Conservation (phyloP, 2,113 vertebrate species). For the Ursus arctos region DNA sequence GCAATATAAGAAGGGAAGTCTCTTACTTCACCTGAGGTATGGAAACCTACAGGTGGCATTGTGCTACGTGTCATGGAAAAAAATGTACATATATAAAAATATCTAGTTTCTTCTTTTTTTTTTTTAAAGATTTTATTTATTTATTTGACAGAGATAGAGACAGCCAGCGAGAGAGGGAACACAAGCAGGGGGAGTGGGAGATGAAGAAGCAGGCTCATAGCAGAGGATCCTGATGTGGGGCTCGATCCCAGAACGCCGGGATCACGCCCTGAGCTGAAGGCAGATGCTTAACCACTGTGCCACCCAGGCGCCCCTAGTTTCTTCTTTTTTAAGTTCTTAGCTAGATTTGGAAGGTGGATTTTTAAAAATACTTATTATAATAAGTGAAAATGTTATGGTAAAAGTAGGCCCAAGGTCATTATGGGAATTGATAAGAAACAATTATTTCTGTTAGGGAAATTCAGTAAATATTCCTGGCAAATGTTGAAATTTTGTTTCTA, state of each 20-base stretch:
- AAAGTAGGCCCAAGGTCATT: not conserved
- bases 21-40: not conserved
- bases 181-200: no score
- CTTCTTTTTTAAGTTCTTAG: not conserved
- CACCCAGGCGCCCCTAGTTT: not conserved
- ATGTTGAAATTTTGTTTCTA: not conserved
- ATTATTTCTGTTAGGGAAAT: not conserved
- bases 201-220: no score
- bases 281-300: no score
- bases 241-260: no score
- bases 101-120: not conserved
- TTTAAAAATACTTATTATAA: not conserved
- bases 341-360: not conserved
- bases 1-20: not conserved
- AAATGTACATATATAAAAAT: not conserved
- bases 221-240: no score
- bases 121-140: no score
- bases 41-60: not conserved
- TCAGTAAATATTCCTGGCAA: not conserved
- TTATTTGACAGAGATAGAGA: no score
- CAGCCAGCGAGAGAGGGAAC: no score
- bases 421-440: not conserved
- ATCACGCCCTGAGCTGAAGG: no score
- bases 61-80: not conserved
- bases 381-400: not conserved